Evolutionary conservation across 92 coral and sea anemone genomes (phyloP), one percentile per base, ranked within the genome.

Genomic region (Phenganax marumi): DNA sequence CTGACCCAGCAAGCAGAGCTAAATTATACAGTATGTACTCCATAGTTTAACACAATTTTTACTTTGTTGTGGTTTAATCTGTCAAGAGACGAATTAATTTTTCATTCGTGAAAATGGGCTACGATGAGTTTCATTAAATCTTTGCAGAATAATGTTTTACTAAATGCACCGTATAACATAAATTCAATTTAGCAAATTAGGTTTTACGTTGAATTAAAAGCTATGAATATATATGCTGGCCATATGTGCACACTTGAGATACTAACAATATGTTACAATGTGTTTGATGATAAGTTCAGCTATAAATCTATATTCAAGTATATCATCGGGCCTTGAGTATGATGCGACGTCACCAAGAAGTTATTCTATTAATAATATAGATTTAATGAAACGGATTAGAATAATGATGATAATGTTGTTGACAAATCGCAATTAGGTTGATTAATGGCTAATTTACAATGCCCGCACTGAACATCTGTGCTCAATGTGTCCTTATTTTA

Each of bases 351-450:
- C 17, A 66, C 3, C 43, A 25, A 25, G 26, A 8, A 25, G 19
- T 47, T 49, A 33, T 33, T 62, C 25, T 58, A 58, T 58, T 58
- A 58, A 58, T 58, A n/a, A n/a, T n/a, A n/a, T n/a, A 58, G 1
- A 8, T 62, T 62, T n/a, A 62, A 62, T 62, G 68, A 62, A 62
- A 62, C 6, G 24, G 18, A 62, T 62, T n/a, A 62, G 68, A 62
- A 62, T 62, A 62, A n/a, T 62, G 18, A 19, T 19, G 26, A 16
- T 17, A 56, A 6, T 56, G 63, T 14, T 62, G 70, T 64, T 22
- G 70, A 64, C 70, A 11, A 66, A 49, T 66, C 49, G 72, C 50
- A 66, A 66, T 66, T 66, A 66, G 12, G 72, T 66, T 66, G 72
- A 66, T 66, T 66, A 66, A 66, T 23, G 26, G 72, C 72, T 66